These are phyloP conservation scores for Phyllostomus hastatus DNA, from an alignment of 2,113 vertebrate species.

Conservation along the genomic window DNA sequence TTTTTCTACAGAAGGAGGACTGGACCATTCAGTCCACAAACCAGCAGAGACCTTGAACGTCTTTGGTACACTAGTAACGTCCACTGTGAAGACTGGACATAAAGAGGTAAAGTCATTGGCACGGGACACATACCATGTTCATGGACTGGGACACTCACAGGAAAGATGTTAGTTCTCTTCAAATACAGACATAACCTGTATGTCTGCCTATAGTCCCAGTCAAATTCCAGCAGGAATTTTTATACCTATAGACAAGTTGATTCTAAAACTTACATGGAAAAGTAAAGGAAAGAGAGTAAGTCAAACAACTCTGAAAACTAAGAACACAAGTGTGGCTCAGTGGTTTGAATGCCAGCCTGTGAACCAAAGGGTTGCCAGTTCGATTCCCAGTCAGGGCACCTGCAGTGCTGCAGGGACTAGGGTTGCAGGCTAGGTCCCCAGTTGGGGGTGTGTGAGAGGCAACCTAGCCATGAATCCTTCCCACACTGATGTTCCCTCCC, in stretches of 20 bases:
- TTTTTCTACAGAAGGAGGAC: rapidly evolving
- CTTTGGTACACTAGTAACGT: neutral
- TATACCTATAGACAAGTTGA: neutral
- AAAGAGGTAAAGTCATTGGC: neutral
- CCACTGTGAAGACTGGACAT: neutral
- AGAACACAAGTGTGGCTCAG: neutral
- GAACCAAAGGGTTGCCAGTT: too few relatives aligned
- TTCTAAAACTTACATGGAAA: neutral
- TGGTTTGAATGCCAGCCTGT: too few relatives aligned
- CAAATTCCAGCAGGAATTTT: neutral
- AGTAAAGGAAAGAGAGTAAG: neutral
- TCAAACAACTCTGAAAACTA: neutral
- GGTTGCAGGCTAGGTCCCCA: too few relatives aligned
- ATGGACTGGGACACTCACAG: neutral
- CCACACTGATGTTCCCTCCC: too few relatives aligned
- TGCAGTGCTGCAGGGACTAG: too few relatives aligned
- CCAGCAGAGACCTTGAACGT: neutral
- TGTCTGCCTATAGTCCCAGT: neutral
- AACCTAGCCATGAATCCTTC: too few relatives aligned
- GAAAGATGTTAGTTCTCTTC: neutral
- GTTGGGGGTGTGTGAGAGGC: too few relatives aligned
- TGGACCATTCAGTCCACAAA: neutral
- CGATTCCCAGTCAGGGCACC: too few relatives aligned
- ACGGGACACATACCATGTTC: neutral
- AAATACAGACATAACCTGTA: neutral